These are phyloP conservation scores for Drosophila tsacasi DNA, from an alignment of 1,140 invertebrate species.

Conservation along the genomic window DNA sequence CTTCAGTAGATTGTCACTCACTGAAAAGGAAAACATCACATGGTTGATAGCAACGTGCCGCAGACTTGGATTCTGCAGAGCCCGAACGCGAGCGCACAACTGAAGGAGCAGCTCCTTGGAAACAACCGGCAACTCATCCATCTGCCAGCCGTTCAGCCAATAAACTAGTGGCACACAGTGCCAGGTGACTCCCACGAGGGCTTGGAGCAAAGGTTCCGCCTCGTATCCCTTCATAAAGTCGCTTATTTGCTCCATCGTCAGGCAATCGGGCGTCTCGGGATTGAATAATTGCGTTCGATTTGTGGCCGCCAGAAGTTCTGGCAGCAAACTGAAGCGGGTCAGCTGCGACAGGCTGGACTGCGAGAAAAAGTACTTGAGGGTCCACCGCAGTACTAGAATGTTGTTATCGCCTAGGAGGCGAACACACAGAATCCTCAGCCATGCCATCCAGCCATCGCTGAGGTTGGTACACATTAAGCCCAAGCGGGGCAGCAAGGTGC, in stretches of 20 bases:
- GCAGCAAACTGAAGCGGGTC: slow-evolving; percentile 26
- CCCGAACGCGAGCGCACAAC: slow-evolving; percentile 54
- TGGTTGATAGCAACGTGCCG: slow-evolving; percentile 15
- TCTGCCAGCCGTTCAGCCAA: slow-evolving; percentile 47
- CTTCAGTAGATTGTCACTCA: slow-evolving; percentile 18
- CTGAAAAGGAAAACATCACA: slow-evolving; percentile 44
- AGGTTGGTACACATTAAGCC: slow-evolving; percentile 36
- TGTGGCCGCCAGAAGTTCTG: slow-evolving; percentile 58
- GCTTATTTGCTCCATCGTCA: slow-evolving; percentile 24
- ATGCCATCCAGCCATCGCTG: slow-evolving; percentile 53
- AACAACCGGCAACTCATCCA: not conserved
- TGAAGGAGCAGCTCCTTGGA: slow-evolving; percentile 49
- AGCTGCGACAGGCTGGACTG: slow-evolving; percentile 39
- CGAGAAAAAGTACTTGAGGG: slow-evolving; percentile 70
- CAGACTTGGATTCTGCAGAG: slow-evolving; percentile 52
- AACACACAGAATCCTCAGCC: slow-evolving; percentile 85
- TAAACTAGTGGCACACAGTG: slow-evolving; percentile 66
- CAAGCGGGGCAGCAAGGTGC: slow-evolving; percentile 55
- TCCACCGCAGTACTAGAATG: slow-evolving; percentile 85
- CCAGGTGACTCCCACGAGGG: slow-evolving; percentile 57
- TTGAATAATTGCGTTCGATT: slow-evolving; percentile 74
- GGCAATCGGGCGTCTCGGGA: slow-evolving; percentile 36
- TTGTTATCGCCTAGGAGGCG: slow-evolving; percentile 85
- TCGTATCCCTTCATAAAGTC: slow-evolving; percentile 15
- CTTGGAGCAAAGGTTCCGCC: slow-evolving; percentile 30